Conservation (phyloP, 2,888 invertebrate genomes). For the Uloborus plumipes region DNA sequence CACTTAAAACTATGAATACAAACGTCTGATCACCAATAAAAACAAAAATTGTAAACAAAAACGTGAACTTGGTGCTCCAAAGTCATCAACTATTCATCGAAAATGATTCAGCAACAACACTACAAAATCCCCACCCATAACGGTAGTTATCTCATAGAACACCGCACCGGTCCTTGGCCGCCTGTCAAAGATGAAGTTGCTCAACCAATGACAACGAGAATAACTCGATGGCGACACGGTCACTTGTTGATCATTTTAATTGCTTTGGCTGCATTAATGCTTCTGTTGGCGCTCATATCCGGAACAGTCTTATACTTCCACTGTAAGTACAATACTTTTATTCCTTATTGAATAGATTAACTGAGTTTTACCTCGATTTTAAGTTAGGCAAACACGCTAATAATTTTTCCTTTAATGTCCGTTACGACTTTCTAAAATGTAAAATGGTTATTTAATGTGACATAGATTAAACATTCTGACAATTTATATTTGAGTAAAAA, state of each 20-base stretch:
- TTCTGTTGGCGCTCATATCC: constrained; percentile 49
- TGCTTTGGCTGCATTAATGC: constrained; percentile 52
- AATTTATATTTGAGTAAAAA: too few species aligned
- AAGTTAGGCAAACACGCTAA: too few species aligned
- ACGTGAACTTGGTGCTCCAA: not conserved
- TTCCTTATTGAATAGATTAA: too few species aligned
- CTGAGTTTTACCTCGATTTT: too few species aligned
- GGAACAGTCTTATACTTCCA: constrained; percentile 59
- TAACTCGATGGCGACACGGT: constrained; percentile 53
- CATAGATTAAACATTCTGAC: too few species aligned
- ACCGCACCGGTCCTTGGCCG: constrained; percentile 40
- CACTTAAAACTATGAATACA: too few species aligned
- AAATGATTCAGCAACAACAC: constrained; percentile 48
- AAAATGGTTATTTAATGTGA: too few species aligned
- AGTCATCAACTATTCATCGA: not conserved
- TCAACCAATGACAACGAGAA: constrained; percentile 43
- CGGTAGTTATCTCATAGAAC: constrained; percentile 34
- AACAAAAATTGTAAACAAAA: too few species aligned
- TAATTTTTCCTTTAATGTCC: too few species aligned
- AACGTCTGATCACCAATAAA: too few species aligned
- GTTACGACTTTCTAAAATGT: too few species aligned
- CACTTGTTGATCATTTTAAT: constrained; percentile 53
- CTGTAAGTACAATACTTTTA: constrained; percentile 44
- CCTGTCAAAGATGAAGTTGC: constrained; percentile 27
- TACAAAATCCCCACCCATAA: constrained; percentile 56